These are phyloP conservation scores for Caerostris darwini DNA, from an alignment of 1,140 invertebrate genomes.

Conservation along the genomic window DNA sequence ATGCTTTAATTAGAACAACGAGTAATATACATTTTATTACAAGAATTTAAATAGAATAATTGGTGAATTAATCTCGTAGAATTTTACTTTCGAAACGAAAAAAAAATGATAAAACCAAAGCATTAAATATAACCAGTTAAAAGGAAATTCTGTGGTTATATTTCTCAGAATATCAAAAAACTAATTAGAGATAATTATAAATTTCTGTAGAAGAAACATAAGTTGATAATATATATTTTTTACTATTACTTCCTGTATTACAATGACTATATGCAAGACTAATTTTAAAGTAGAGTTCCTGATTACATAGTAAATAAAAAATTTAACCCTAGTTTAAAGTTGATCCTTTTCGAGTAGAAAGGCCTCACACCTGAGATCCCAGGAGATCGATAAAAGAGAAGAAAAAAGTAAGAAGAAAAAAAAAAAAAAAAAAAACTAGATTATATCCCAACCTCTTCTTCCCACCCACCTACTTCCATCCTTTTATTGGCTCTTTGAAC, in stretches of 20 bases:
- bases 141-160: no score
- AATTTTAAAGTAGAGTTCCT: neutral
- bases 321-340: neutral
- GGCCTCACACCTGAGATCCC: neutral
- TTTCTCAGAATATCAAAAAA: no score
- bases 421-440: conserved; percentile 9
- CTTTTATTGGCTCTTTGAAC: conserved; percentile 34
- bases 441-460: neutral
- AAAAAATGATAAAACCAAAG: no score
- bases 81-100: no score
- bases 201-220: no score
- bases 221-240: neutral
- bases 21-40: no score
- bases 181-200: no score
- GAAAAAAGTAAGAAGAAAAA: neutral
- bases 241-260: neutral
- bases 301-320: neutral
- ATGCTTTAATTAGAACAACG: no score
- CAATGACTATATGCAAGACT: neutral
- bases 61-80: no score
- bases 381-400: conserved; percentile 20
- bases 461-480: neutral
- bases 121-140: no score
- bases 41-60: no score
- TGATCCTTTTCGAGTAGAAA: neutral